Conservation (phyloP, 2,113 vertebrate genomes). For the Gobiocypris rarus region DNA sequence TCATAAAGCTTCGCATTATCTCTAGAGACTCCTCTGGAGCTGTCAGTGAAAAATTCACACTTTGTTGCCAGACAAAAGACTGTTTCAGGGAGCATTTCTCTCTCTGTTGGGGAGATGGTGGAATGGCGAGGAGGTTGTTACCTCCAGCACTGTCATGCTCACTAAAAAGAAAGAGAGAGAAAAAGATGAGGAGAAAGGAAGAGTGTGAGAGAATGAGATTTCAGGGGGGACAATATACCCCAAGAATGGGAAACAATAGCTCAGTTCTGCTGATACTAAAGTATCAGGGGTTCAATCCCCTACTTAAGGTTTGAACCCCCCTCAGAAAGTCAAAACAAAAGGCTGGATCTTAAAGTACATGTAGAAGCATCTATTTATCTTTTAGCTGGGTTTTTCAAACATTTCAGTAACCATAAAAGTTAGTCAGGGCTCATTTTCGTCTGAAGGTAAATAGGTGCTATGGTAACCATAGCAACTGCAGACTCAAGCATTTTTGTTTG, state of each 20-base stretch:
- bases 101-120: conserved; percentile 5
- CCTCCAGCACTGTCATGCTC: conserved; percentile 3
- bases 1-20: conserved; percentile 11
- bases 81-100: neutral
- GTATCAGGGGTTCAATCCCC: neutral
- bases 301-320: neutral
- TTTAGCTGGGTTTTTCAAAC: neutral
- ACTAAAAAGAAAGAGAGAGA: neutral
- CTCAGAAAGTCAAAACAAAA: neutral
- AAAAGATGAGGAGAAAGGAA: neutral
- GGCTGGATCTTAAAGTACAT: neutral
- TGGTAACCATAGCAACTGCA: conserved; percentile 1
- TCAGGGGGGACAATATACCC: neutral
- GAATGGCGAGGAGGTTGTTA: neutral
- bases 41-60: conserved; percentile 35
- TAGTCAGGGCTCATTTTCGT: neutral
- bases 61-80: conserved; percentile 36
- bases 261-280: conserved; percentile 2
- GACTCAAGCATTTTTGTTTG: neutral
- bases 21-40: conserved; percentile 33
- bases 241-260: conserved; percentile 9
- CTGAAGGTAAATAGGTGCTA: neutral
- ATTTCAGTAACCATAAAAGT: neutral
- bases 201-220: neutral
- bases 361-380: neutral